A percentile compares a stretch with the other conserved stretches of the same genome.
phyloP scores from a whole-genome alignment of 2,113 vertebrate species.

The Apodemus speciosus region DNA sequence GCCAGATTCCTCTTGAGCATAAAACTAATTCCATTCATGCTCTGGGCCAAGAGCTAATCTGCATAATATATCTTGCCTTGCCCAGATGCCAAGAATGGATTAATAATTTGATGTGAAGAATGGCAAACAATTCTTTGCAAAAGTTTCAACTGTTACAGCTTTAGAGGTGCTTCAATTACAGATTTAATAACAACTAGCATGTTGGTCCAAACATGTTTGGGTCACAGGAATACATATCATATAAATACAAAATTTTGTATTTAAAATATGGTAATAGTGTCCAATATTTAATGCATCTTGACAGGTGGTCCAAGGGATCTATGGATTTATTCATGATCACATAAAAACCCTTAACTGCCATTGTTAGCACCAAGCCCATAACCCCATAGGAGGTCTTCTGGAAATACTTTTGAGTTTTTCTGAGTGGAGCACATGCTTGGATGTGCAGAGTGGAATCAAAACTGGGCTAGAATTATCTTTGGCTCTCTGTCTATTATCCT shows the following conservation, averaged over 20 bases:
- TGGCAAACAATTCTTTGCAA: constrained; percentile 50
- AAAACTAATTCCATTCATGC: constrained; percentile 63
- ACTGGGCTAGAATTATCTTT: constrained; percentile 46
- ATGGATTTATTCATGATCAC: constrained; percentile 63
- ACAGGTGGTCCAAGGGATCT: constrained; percentile 48
- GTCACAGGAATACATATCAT: constrained; percentile 50
- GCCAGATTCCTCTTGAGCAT: constrained; percentile 44
- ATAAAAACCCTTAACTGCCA: constrained; percentile 53
- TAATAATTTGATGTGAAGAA: constrained; percentile 61
- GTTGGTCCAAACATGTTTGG: constrained; percentile 62
- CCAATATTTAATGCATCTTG: constrained; percentile 59
- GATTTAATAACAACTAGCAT: constrained; percentile 23
- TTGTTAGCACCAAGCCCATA: constrained; percentile 53
- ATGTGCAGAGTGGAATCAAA: background rate
- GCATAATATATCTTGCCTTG: constrained; percentile 64
- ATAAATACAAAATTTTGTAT: constrained; percentile 71
- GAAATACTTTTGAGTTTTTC: constrained; percentile 59
- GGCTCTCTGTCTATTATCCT: constrained; percentile 15
- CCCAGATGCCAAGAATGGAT: constrained; percentile 54
- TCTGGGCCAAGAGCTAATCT: constrained; percentile 54
- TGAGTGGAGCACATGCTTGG: constrained; percentile 30
- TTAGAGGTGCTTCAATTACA: constrained; percentile 50
- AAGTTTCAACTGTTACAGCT: constrained; percentile 51
- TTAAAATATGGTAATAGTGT: constrained; percentile 67
- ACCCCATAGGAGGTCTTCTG: constrained; percentile 4